A percentile compares a stretch with the other conserved stretches of the same genome.
Conservation (phyloP, 2,888 invertebrate genomes). For the Andrena minutula region DNA sequence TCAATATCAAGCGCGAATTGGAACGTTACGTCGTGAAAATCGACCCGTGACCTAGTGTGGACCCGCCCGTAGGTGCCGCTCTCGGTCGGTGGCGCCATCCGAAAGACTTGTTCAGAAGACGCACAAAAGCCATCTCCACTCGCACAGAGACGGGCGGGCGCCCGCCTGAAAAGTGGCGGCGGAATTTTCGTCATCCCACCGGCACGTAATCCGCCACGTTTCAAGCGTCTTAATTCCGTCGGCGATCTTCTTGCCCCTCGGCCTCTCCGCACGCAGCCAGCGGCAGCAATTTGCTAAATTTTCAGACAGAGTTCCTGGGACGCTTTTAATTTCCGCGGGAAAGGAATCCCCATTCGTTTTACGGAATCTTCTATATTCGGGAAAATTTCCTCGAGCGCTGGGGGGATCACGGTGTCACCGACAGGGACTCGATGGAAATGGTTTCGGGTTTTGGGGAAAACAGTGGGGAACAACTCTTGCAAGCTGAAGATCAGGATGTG, state of each 20-base stretch:
- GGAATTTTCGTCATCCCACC: slow-evolving; percentile 33
- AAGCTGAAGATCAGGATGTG: no score
- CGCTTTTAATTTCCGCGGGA: slow-evolving; percentile 46
- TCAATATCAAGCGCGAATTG: slow-evolving; percentile 83
- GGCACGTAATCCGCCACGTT: slow-evolving; percentile 27
- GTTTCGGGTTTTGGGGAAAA: background rate
- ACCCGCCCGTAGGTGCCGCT: slow-evolving; percentile 78
- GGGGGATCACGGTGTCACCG: background rate
- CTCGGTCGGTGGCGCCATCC: slow-evolving; percentile 70
- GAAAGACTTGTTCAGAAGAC: slow-evolving; percentile 41
- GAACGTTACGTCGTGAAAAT: slow-evolving; percentile 82
- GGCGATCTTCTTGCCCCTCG: slow-evolving; percentile 6
- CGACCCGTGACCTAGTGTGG: slow-evolving; percentile 84
- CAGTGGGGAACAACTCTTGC: background rate
- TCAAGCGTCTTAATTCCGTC: slow-evolving; percentile 41
- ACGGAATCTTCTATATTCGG: slow-evolving; percentile 29
- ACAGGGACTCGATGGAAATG: background rate
- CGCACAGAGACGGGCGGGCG: background rate
- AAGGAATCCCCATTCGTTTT: slow-evolving; percentile 21
- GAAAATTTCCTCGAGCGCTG: background rate
- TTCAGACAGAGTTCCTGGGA: slow-evolving; percentile 18
- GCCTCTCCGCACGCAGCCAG: background rate
- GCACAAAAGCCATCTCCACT: slow-evolving; percentile 9
- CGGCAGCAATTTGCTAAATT: slow-evolving; percentile 35
- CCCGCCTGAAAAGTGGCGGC: background rate